phyloP scores from a whole-genome alignment of 1,140 invertebrate species.

The Drosophila sulfurigaster region DNA sequence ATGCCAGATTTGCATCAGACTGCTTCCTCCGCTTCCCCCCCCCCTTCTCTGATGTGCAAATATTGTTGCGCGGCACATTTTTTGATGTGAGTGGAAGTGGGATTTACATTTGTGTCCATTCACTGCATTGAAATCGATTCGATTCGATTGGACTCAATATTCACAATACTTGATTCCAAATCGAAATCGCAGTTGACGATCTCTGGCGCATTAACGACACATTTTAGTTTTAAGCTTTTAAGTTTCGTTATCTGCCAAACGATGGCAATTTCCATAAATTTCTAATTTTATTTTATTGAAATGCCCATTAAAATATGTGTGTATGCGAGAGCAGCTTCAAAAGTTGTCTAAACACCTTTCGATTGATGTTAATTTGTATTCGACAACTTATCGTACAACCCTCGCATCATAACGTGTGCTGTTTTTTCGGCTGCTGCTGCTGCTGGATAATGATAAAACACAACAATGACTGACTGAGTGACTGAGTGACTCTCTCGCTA shows the following conservation, averaged over 20 bases:
- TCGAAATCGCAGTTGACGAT: too few relatives aligned
- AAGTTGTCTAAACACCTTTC: not conserved
- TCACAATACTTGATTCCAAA: too few relatives aligned
- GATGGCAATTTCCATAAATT: constrained; percentile 77
- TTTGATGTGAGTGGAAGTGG: constrained; percentile 8
- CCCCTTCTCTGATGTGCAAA: constrained; percentile 10
- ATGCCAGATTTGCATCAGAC: constrained; percentile 43
- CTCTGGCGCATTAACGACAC: constrained; percentile 76
- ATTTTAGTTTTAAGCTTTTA: constrained; percentile 82
- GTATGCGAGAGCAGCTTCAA: not conserved
- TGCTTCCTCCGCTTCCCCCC: not conserved
- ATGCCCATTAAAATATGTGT: constrained; percentile 58
- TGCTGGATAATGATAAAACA: constrained; percentile 26
- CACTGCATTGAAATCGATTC: constrained; percentile 23
- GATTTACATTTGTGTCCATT: constrained; percentile 26
- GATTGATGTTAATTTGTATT: not conserved
- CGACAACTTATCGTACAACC: not conserved
- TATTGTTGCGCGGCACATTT: constrained; percentile 14
- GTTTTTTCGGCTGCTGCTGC: constrained; percentile 15
- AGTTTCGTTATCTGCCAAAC: constrained; percentile 70
- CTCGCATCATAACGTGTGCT: constrained; percentile 29
- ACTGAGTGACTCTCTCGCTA: not conserved
- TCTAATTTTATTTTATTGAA: constrained; percentile 83
- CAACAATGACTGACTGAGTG: constrained; percentile 14
- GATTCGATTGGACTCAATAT: constrained; percentile 24